Base-by-base conservation (phyloP, 2,888 invertebrate genomes). In the Amiota communis region DNA sequence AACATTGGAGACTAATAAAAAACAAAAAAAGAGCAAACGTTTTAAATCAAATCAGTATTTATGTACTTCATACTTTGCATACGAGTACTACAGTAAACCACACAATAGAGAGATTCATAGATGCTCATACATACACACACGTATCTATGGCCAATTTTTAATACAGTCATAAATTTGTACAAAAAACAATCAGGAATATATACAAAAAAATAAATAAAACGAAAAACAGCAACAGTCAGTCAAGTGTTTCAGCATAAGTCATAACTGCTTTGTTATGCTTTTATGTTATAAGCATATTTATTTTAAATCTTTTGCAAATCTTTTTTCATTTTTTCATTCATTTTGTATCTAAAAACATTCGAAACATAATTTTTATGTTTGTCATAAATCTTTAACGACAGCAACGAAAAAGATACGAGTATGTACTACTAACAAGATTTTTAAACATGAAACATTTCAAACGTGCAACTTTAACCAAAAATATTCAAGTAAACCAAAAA, bases 301-400 rank as follows among this genome's bases (percentile, higher is more conserved):
- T 15, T 59, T 59, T 59, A 20, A 59, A 59, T 59, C 59, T 36
- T 59, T 59, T 59, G 20, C 17, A 59, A 59, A 59, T 59, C 11
- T 59, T 59, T 17, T 3, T 17, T n/a, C n/a, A n/a, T n/a, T n/a
- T n/a, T n/a, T n/a, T n/a, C n/a, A n/a, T n/a, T n/a, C n/a, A n/a
- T n/a, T n/a, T n/a, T 59, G 20, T 15, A 20, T 15, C 20, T 11
- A 59, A 9, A 59, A 11, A 59, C 59, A 59, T 59, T 8, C 59
- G 11, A 53, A 15, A 53, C 15, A 53, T 59, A 59, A 59, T 59
- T 59, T 59, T 59, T 59, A 59, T 59, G 65, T 48, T 48, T 10
- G 65, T 36, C 65, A 65, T 65, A 65, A 65, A 65, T 65, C 65
- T 65, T 65, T 65, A 65, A 65, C 65, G 65, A 65, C 65, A 65